Evolutionary conservation across 37 sponge, comb jelly and placozoan species (phyloP).

Genomic region (Lycopodina hypogea): DNA sequence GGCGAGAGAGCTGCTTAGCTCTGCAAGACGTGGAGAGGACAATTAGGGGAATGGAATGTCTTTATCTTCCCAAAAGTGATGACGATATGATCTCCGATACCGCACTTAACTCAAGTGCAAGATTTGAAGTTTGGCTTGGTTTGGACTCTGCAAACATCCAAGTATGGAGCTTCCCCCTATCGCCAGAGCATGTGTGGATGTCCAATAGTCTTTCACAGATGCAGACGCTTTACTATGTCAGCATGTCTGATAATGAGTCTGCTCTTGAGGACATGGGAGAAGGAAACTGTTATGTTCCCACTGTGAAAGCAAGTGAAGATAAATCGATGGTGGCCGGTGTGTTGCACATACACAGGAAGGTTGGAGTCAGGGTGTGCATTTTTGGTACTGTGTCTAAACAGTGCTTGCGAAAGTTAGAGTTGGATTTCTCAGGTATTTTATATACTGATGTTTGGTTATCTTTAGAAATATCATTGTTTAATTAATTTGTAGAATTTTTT

Average conservation of each 20-base stretch:
- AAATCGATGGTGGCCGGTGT: conserved; percentile 11
- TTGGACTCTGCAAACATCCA: conserved; percentile 1
- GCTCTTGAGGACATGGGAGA: not conserved
- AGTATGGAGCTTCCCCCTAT: conserved; percentile 23
- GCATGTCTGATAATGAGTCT: not conserved
- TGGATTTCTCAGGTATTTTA: conserved; percentile 15
- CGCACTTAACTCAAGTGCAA: conserved; percentile 11
- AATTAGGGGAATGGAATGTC: not conserved
- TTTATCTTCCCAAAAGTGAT: not conserved
- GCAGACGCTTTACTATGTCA: not conserved
- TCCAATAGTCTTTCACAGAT: not conserved
- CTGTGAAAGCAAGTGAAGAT: conserved; percentile 4
- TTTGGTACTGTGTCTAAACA: not conserved
- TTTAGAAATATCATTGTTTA: too few species aligned
- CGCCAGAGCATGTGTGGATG: not conserved
- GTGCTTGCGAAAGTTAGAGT: not conserved
- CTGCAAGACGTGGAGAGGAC: not conserved
- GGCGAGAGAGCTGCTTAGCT: conserved; percentile 11
- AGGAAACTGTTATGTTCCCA: not conserved
- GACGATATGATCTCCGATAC: not conserved
- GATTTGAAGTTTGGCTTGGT: conserved; percentile 55
- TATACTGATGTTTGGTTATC: too few species aligned
- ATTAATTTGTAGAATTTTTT: too few species aligned
- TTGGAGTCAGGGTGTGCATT: not conserved
- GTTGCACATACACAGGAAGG: not conserved